These are phyloP conservation scores for Oscheius myriophilus DNA, from an alignment of 2,888 invertebrate species.

Conservation along the genomic window DNA sequence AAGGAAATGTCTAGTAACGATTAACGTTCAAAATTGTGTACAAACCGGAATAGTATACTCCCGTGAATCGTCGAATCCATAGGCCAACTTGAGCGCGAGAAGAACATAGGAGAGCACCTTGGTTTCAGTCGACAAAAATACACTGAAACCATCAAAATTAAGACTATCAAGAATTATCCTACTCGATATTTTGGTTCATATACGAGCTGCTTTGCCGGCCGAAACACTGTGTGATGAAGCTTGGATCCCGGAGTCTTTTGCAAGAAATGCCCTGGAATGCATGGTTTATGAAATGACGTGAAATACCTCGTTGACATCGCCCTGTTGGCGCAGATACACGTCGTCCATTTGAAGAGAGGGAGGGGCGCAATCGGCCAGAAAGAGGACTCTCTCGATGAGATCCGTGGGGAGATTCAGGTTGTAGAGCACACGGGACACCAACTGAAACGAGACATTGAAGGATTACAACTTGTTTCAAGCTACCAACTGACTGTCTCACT, in stretches of 20 bases:
- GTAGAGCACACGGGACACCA: conserved; percentile 38
- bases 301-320: conserved; percentile 21
- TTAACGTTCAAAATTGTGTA: too few relatives aligned
- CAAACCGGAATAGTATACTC: conserved; percentile 27
- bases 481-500: neutral
- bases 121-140: conserved; percentile 46
- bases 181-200: too few relatives aligned
- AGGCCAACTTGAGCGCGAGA: conserved; percentile 52
- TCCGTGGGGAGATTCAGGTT: conserved; percentile 54
- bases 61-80: conserved; percentile 46
- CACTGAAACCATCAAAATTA: conserved; percentile 30
- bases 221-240: conserved; percentile 4
- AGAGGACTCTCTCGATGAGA: conserved; percentile 37
- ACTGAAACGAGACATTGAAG: conserved; percentile 8
- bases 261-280: conserved; percentile 10
- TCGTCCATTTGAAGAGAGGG: neutral
- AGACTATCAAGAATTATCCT: neutral
- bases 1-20: conserved; percentile 2
- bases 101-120: conserved; percentile 53
- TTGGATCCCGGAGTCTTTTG: neutral
- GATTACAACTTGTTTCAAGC: too few relatives aligned
- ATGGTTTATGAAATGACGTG: neutral
- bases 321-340: conserved; percentile 16
- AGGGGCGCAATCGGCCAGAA: conserved; percentile 29
- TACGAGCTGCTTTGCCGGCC: neutral